A percentile compares a stretch with the other conserved stretches of the same genome.
These are phyloP conservation scores for Tanytarsus gracilentus DNA, from an alignment of 2,888 invertebrate species.

Conservation along the genomic window DNA sequence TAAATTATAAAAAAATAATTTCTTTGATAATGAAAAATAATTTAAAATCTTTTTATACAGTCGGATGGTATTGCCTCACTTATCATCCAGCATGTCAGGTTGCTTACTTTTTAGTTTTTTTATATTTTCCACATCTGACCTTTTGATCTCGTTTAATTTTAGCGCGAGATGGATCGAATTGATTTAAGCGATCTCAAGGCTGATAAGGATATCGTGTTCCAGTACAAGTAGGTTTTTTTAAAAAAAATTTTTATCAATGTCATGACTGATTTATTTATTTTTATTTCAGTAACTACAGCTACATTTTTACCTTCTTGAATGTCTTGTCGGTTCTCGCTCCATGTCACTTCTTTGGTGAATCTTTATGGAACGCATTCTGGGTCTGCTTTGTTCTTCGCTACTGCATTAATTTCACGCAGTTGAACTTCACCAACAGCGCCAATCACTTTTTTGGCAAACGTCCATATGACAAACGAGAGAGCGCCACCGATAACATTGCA, in stretches of 20 bases:
- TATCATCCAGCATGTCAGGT: conserved; percentile 73
- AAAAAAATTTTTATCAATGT: neutral
- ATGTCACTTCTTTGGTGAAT: conserved; percentile 75
- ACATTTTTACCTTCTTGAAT: conserved; percentile 59
- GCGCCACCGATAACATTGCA: conserved; percentile 35
- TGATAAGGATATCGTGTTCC: conserved; percentile 67
- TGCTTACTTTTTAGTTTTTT: conserved; percentile 41
- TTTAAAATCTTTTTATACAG: conserved; percentile 43
- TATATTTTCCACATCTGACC: neutral
- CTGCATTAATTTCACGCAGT: conserved; percentile 76
- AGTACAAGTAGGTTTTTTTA: conserved; percentile 47
- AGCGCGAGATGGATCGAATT: conserved; percentile 37
- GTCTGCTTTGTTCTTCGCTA: conserved; percentile 77
- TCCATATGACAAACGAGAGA: conserved; percentile 72
- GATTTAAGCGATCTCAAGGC: conserved; percentile 62
- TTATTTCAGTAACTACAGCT: conserved; percentile 60
- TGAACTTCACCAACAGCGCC: conserved; percentile 90
- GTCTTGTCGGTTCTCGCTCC: conserved; percentile 67
- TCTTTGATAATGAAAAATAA: neutral
- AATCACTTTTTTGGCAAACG: conserved; percentile 90
- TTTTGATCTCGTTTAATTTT: conserved; percentile 34
- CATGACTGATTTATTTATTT: too few relatives aligned
- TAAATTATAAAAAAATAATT: neutral
- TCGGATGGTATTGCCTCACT: conserved; percentile 81
- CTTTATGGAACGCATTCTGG: conserved; percentile 68